Percentiles rank a stretch among this genome's conserved stretches.
Evolutionary conservation across 2,888 invertebrate species (phyloP).

Genomic region (Cepaea hortensis): DNA sequence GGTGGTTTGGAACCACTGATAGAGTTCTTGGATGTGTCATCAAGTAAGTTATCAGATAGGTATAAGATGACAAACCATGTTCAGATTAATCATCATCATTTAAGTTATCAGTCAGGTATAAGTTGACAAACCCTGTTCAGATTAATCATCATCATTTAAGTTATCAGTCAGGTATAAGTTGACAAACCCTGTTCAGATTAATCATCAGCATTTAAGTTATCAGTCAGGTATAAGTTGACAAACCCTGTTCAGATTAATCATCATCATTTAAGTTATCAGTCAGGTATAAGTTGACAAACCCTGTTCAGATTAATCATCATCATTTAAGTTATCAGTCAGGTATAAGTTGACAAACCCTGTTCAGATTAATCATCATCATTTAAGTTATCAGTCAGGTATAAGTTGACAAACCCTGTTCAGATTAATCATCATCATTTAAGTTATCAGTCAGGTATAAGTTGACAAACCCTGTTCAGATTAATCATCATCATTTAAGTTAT

Average conservation of each 20-base stretch:
- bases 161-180: neutral
- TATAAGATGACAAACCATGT: neutral
- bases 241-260: neutral
- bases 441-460: neutral
- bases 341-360: neutral
- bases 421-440: slow-evolving; percentile 67
- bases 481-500: slow-evolving; percentile 67
- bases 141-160: slow-evolving; percentile 67
- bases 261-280: slow-evolving; percentile 65
- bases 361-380: slow-evolving; percentile 64
- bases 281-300: neutral
- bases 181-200: neutral
- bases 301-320: slow-evolving; percentile 55
- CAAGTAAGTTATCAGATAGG: slow-evolving; percentile 59
- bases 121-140: neutral
- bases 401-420: neutral
- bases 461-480: neutral
- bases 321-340: slow-evolving; percentile 59
- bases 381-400: slow-evolving; percentile 46
- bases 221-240: neutral
- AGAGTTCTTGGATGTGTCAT: slow-evolving; percentile 74
- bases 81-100: neutral
- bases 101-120: slow-evolving; percentile 46
- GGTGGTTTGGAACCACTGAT: slow-evolving; percentile 73
- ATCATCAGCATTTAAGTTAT: no score